Conservation (phyloP, 2,888 invertebrate species). For the Polyploca ridens region DNA sequence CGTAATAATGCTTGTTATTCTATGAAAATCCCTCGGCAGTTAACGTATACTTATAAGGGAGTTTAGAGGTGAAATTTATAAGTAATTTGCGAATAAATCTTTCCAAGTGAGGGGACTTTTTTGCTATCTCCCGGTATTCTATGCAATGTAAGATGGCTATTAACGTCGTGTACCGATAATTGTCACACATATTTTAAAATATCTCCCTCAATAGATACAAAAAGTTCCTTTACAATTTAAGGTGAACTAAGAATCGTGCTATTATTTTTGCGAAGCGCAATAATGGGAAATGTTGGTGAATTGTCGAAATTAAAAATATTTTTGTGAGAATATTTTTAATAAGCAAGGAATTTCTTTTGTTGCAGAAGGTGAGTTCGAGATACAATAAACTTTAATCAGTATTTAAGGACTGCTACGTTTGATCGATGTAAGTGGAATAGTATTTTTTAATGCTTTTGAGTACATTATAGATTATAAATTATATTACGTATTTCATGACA, state of each 20-base stretch:
- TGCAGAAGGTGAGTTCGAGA: slow-evolving; percentile 78
- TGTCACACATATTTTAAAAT: slow-evolving; percentile 84
- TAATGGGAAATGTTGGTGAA: slow-evolving; percentile 41
- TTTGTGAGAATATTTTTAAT: slow-evolving; percentile 60
- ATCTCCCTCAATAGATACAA: slow-evolving; percentile 56
- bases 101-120: slow-evolving; percentile 71
- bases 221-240: slow-evolving; percentile 39
- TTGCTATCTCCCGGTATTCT: slow-evolving; percentile 57
- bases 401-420: slow-evolving; percentile 12
- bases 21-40: slow-evolving; percentile 17
- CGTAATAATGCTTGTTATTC: slow-evolving; percentile 21
- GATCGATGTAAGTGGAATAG: slow-evolving; percentile 18
- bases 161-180: slow-evolving; percentile 84
- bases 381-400: slow-evolving; percentile 13
- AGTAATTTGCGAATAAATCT: slow-evolving; percentile 85
- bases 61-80: slow-evolving; percentile 75
- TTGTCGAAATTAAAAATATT: slow-evolving; percentile 39
- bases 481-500: no score
- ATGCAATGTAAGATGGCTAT: slow-evolving; percentile 79
- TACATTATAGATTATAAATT: no score
- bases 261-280: slow-evolving; percentile 55
- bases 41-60: slow-evolving; percentile 28
- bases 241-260: slow-evolving; percentile 45
- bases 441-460: background rate
- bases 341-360: slow-evolving; percentile 60